Evolutionary conservation across 2,888 invertebrate genomes (phyloP).

Genomic region (Andrena haemorrhoa): DNA sequence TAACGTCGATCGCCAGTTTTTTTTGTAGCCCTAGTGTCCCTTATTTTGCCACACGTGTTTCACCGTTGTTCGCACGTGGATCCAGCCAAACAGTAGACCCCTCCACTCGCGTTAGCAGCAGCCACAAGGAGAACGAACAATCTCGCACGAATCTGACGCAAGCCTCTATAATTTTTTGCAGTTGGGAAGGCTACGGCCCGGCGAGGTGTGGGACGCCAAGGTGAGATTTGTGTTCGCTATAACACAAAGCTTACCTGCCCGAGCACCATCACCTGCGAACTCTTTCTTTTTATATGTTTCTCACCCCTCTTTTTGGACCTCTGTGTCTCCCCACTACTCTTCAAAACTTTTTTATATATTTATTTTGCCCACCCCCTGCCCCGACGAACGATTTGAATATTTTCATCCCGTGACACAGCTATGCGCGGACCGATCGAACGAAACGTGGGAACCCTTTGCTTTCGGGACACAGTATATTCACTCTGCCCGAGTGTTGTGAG

Average conservation of each 20-base stretch:
- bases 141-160: constrained; percentile 48
- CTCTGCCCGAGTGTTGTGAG: neutral
- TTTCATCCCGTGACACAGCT: constrained; percentile 28
- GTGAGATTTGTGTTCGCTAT: constrained; percentile 89
- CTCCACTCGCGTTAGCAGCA: constrained; percentile 1
- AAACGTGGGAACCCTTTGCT: too few species aligned
- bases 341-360: constrained; percentile 22
- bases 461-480: neutral
- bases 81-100: neutral
- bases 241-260: constrained; percentile 86
- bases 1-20: neutral
- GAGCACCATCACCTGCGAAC: constrained; percentile 72
- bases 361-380: constrained; percentile 1
- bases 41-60: neutral
- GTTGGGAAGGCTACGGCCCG: constrained; percentile 92
- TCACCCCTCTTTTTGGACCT: constrained; percentile 51
- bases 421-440: constrained; percentile 3
- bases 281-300: constrained; percentile 50
- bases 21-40: neutral
- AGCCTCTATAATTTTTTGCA: constrained; percentile 86
- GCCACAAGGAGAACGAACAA: neutral
- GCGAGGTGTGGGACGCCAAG: constrained; percentile 91
- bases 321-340: constrained; percentile 54
- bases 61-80: neutral
- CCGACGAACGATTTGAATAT: constrained; percentile 33